Base-by-base conservation (phyloP, 2,888 invertebrate genomes). In the Heteromyza rotundicornis region DNA sequence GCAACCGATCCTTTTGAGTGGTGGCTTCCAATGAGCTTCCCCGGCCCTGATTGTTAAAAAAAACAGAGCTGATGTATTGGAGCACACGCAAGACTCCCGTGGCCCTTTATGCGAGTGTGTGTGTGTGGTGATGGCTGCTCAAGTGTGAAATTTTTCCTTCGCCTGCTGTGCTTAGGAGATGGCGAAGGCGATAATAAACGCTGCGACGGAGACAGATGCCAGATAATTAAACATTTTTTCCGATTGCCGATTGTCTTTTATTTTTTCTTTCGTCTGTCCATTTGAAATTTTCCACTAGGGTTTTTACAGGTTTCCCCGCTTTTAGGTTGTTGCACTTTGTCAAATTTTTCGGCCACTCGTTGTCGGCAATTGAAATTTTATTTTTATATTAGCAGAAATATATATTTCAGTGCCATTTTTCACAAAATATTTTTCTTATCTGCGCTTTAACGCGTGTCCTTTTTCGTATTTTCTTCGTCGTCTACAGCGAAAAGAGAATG, bases 211-310 rank as follows among this genome's bases (percentile, higher is more conserved):
- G 71, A 72, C 70, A 75, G 72, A 71, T 69, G 69, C 74, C 69
- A 74, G 75, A 77, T 77, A 79, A 74, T 75, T 74, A 72, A 75
- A 67, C 78, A 78, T 78, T 79, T 74, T 76, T 62, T 32, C 19
- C 49, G 27, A 47, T 64, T 58, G 62, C 40, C 60, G 56, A 60
- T 63, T 53, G 55, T 60, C 47, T 66, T 66, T 58, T 63, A 57
- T 59, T 64, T 60, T 62, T 62, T 47, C 64, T 65, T 50, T 60
- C 61, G 54, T 63, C 60, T 62, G 12, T 2, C 64, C 53, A 59
- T 56, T 67, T 66, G 64, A 62, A 62, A 60, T 66, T 67, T 50
- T 47, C 47, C 17, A 47, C 47, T 17, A 19, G 17, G n/a, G n/a
- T 47, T 62, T 50, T 59, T 47, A n/a, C 40, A 40, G 3, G 17